A percentile compares a stretch with the other conserved stretches of the same genome.
phyloP scores from a whole-genome alignment of 2,888 invertebrate species.

The Leptinotarsa peninsularis region DNA sequence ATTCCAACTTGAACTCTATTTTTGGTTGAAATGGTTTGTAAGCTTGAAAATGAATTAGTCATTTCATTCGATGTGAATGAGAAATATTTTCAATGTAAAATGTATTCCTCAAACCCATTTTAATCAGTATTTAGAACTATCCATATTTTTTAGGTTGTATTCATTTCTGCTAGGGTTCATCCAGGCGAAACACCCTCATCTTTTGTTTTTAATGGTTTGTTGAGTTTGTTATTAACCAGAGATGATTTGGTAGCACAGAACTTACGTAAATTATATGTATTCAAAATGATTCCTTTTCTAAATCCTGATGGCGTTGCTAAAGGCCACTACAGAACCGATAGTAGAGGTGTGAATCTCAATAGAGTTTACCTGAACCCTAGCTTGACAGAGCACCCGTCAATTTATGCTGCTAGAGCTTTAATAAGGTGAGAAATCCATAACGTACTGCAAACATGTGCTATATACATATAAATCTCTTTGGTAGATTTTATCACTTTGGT shows the following conservation, averaged over 20 bases:
- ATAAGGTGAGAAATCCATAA: slow-evolving; percentile 67
- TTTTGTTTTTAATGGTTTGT: slow-evolving; percentile 89
- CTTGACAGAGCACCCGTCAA: slow-evolving; percentile 80
- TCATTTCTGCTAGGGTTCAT: slow-evolving; percentile 90
- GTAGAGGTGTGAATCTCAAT: slow-evolving; percentile 88
- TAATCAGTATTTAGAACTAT: not conserved
- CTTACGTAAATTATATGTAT: slow-evolving; percentile 82
- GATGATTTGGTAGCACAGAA: slow-evolving; percentile 81
- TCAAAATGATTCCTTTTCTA: slow-evolving; percentile 90
- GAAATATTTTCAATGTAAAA: not conserved
- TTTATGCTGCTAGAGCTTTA: slow-evolving; percentile 85
- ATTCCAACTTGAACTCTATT: too few species aligned
- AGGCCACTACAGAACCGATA: slow-evolving; percentile 90
- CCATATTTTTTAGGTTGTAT: slow-evolving; percentile 74
- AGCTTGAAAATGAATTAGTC: too few species aligned
- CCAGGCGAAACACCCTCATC: slow-evolving; percentile 93
- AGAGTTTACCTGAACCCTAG: slow-evolving; percentile 87
- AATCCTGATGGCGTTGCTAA: slow-evolving; percentile 92
- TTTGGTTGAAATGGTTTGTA: too few species aligned
- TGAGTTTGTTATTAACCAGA: slow-evolving; percentile 80
- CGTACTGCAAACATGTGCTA: not conserved
- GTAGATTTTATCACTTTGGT: slow-evolving; percentile 78
- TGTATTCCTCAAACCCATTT: not conserved
- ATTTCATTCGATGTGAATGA: too few species aligned
- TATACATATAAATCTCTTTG: slow-evolving; percentile 23